Evolutionary conservation across 2,113 vertebrate genomes (phyloP).

Genomic region (Piliocolobus tephrosceles): DNA sequence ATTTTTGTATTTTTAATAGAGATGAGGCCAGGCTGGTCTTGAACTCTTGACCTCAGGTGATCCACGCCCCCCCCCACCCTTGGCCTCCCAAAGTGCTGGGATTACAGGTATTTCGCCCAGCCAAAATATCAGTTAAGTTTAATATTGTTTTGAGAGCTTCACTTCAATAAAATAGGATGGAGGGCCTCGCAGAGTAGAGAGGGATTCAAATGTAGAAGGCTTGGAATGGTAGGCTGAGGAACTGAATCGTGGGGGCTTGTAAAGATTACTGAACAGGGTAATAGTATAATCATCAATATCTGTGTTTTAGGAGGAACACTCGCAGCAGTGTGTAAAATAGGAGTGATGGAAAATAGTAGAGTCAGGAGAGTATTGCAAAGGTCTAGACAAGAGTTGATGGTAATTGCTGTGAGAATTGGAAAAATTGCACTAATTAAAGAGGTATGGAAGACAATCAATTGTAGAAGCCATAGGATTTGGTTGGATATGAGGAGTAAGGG

Average conservation of each 20-base stretch:
- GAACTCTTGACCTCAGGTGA: too few species aligned
- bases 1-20: too few species aligned
- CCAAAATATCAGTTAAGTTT: not conserved
- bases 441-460: not conserved
- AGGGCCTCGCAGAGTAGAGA: not conserved
- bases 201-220: not conserved
- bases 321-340: not conserved
- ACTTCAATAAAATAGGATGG: not conserved
- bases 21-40: too few species aligned
- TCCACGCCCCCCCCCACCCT: too few species aligned
- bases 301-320: not conserved
- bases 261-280: conserved; percentile 5
- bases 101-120: too few species aligned
- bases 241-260: not conserved
- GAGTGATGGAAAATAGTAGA: not conserved
- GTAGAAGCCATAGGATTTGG: not conserved
- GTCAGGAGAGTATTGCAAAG: not conserved
- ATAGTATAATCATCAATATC: not conserved
- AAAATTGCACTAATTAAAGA: not conserved
- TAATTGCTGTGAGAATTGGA: not conserved
- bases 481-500: not conserved
- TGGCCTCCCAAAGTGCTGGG: too few species aligned
- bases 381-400: not conserved
- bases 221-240: not conserved
- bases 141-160: not conserved